Evolutionary conservation across 2,113 vertebrate genomes (phyloP).

Genomic region (Balaenoptera acutorostrata): DNA sequence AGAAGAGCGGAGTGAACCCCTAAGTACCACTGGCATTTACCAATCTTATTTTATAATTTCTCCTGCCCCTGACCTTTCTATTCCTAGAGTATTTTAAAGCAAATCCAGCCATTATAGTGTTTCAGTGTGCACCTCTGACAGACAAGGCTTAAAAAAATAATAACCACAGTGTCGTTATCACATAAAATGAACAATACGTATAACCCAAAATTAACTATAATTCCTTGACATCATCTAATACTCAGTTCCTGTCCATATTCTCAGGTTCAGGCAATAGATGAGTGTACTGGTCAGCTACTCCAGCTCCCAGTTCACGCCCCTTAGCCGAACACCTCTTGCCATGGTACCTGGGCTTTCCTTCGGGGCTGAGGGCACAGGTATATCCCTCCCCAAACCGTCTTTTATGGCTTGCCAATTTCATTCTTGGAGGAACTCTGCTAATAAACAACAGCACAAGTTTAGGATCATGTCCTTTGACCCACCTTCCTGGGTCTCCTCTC

Average conservation of each 20-base stretch:
- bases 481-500: not conserved
- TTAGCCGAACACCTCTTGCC: not conserved
- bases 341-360: not conserved
- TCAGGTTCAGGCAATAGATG: not conserved
- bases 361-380: not conserved
- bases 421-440: not conserved
- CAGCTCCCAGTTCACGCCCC: not conserved
- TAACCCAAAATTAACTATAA: not conserved
- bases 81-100: conserved; percentile 7
- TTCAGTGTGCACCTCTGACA: not conserved
- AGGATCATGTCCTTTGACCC: not conserved
- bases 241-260: not conserved
- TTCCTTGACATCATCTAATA: not conserved
- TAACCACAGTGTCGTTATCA: not conserved
- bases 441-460: not conserved
- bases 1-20: not conserved
- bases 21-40: not conserved
- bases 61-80: not conserved
- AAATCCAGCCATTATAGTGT: not conserved
- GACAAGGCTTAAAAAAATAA: not conserved
- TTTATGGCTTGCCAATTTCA: not conserved
- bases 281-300: not conserved
- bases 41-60: not conserved
- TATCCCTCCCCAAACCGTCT: not conserved
- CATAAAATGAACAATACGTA: not conserved